Percentiles rank a stretch among this genome's conserved stretches.
phyloP scores from a whole-genome alignment of 2,113 vertebrate species.

The Siniperca chuatsi region DNA sequence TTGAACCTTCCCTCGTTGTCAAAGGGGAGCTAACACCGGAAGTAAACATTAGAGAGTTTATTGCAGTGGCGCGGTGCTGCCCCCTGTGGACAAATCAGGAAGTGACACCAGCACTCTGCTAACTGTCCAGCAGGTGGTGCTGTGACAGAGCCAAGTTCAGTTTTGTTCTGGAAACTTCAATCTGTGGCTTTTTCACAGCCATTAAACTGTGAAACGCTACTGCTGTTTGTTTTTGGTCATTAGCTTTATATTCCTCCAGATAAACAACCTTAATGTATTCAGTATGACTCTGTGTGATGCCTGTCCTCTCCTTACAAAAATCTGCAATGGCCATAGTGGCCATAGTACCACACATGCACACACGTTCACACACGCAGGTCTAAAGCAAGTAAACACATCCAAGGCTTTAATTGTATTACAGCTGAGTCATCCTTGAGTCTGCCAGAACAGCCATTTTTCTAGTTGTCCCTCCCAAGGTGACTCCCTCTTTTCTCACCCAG shows the following conservation, averaged over 20 bases:
- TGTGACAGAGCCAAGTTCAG: background rate
- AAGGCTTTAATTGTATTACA: constrained; percentile 53
- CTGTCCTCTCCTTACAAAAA: background rate
- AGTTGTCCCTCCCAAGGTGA: constrained; percentile 76
- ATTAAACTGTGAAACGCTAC: background rate
- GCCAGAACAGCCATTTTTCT: constrained; percentile 71
- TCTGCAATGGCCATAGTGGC: background rate
- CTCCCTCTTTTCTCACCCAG: constrained; percentile 54
- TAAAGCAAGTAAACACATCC: constrained; percentile 37
- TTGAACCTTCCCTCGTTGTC: constrained; percentile 70
- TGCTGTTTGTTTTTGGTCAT: background rate
- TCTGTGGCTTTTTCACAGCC: background rate
- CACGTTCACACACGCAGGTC: background rate
- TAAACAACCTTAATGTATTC: background rate
- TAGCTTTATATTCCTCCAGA: background rate
- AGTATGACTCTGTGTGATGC: background rate
- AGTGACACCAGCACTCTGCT: background rate
- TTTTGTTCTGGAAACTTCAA: constrained; percentile 62
- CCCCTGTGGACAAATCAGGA: constrained; percentile 39
- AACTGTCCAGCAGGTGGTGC: constrained; percentile 50
- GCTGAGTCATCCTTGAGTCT: constrained; percentile 74
- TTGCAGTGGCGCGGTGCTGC: constrained; percentile 32
- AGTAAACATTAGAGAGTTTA: constrained; percentile 13
- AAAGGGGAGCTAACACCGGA: constrained; percentile 34
- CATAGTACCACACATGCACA: background rate